Base-by-base conservation (phyloP, 2,888 invertebrate species). In the Rhodophaea formosa region DNA sequence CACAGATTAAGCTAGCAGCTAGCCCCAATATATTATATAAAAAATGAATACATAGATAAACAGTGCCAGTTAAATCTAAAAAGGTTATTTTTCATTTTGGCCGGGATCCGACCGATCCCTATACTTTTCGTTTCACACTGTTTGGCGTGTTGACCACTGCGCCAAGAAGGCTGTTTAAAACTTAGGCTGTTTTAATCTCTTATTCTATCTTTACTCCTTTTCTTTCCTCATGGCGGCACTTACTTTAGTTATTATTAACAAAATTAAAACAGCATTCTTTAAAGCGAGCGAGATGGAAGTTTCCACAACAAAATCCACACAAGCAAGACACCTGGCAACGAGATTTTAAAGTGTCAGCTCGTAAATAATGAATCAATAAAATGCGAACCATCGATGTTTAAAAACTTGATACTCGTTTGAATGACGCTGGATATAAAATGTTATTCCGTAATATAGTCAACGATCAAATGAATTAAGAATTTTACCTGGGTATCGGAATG, bases 401-500 rank as follows among this genome's bases (percentile, higher is more conserved):
- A 66, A 66, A 67, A 62, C 64, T 60, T 66, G 58, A 66, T 66
- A 61, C 72, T 71, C 69, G 7, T 49, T 23, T 29, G 42, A 15
- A 47, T 16, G 54, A 44, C 45, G 14, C 6, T 30, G 44, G 29
- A 44, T 42, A 32, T 43, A 7, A 16, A 45, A 32, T 14, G 32
- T 54, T 17, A 14, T 17, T 54, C 17, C n/a, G n/a, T 16, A 46
- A 32, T 14, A 39, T 39, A 5, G 29, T 23, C 10, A 39, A 49
- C 16, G 23, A 56, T 29, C 15, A 8, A 43, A 42, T 17, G 30
- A n/a, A 57, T 52, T 53, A 29, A 32, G 12, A 3, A 16, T 65
- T 70, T 86, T 86, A 94, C 94, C 94, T 94, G 84, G 93, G 91
- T 74, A 94, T 93, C 42, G 94, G 92, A 77, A 94, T 93, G 72